Evolutionary conservation across 2,797 vertebrate species (phyloP).

Genomic region (Clarias platycephalus): DNA sequence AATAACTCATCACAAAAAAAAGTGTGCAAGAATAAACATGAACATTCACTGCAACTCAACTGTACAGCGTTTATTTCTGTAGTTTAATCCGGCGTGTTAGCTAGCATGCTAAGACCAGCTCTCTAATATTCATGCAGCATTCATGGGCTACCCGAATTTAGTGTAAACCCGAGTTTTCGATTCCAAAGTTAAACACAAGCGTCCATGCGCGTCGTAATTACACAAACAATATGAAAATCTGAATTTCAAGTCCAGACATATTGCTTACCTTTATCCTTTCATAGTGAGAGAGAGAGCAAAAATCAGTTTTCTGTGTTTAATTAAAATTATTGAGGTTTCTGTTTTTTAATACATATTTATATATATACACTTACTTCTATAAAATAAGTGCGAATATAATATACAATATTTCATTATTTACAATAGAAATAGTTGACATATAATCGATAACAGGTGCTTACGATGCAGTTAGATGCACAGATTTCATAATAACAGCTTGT

Average conservation of each 20-base stretch:
- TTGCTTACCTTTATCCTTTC: not conserved
- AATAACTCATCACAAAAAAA: not conserved
- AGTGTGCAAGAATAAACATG: not conserved
- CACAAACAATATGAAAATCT: not conserved
- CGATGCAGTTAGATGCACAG: not conserved
- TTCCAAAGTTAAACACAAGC: not conserved
- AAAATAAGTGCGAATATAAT: not conserved
- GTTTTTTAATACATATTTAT: not conserved
- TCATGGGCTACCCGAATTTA: not conserved
- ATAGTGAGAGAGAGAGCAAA: not conserved
- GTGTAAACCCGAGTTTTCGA: not conserved
- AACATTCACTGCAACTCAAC: not conserved
- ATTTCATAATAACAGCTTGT: not conserved
- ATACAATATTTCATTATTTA: not conserved
- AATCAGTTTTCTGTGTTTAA: not conserved
- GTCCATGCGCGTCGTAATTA: not conserved
- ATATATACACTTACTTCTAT: not conserved
- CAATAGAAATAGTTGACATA: not conserved
- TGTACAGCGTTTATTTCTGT: not conserved
- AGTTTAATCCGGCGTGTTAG: not conserved
- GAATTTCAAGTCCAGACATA: not conserved
- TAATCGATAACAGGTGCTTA: not conserved
- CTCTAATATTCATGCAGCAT: conserved; percentile 29
- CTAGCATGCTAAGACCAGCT: conserved; percentile 29
- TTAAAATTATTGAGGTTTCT: not conserved